Conservation (phyloP, 2,888 invertebrate species). For the Villa cingulata region DNA sequence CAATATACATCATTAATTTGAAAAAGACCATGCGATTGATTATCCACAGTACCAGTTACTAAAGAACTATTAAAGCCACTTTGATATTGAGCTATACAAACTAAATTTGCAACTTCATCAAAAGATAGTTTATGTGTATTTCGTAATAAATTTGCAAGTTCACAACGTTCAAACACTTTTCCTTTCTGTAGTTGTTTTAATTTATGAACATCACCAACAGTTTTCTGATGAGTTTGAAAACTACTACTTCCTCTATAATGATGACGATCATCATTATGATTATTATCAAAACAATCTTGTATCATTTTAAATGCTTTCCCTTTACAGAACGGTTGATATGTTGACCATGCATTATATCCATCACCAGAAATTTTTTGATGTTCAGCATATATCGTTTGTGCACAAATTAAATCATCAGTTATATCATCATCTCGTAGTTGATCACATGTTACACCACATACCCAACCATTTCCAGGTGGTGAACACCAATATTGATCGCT, state of each 20-base stretch:
- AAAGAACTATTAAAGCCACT: constrained; percentile 52
- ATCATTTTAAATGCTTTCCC: constrained; percentile 23
- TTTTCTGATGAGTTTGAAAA: neutral
- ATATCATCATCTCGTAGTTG: constrained; percentile 55
- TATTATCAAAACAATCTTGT: constrained; percentile 22
- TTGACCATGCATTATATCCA: constrained; percentile 45
- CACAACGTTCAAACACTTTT: constrained; percentile 53
- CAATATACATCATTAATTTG: constrained; percentile 59
- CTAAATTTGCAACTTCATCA: constrained; percentile 44
- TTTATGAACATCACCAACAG: neutral
- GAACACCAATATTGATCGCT: constrained; percentile 59
- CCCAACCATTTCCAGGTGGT: constrained; percentile 41
- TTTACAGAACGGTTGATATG: constrained; percentile 26
- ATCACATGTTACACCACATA: constrained; percentile 47
- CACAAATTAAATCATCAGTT: constrained; percentile 53
- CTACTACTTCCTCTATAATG: no score
- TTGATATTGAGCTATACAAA: constrained; percentile 59
- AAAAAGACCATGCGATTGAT: constrained; percentile 52
- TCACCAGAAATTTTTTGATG: constrained; percentile 54
- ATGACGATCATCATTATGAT: no score
- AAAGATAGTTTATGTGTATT: constrained; percentile 41
- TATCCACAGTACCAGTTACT: constrained; percentile 38
- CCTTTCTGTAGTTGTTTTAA: no score
- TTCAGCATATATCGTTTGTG: constrained; percentile 47
- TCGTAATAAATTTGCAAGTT: constrained; percentile 49